Evolutionary conservation across 2,797 vertebrate species (phyloP).

Genomic region (Acanthopagrus latus): DNA sequence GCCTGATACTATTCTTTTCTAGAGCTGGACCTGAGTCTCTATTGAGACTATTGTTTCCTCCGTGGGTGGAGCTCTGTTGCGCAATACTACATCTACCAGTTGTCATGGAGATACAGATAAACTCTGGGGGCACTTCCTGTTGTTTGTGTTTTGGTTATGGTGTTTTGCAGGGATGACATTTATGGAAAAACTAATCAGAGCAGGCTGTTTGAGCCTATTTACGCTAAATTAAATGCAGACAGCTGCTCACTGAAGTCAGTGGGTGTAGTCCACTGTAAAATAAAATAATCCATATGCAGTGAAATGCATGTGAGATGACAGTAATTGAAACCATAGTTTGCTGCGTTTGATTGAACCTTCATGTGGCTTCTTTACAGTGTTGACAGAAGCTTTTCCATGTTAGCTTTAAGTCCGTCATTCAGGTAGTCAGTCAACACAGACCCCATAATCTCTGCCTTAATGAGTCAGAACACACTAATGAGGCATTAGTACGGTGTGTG

Average conservation of each 20-base stretch:
- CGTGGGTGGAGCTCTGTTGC: constrained; percentile 56
- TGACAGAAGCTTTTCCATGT: constrained; percentile 10
- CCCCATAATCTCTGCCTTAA: constrained; percentile 63
- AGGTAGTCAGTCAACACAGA: constrained; percentile 50
- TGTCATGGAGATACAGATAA: constrained; percentile 52
- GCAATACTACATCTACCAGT: constrained; percentile 30
- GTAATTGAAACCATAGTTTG: not conserved
- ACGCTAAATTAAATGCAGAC: constrained; percentile 25
- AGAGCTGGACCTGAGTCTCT: constrained; percentile 43
- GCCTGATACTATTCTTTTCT: constrained; percentile 52
- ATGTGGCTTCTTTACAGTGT: constrained; percentile 16
- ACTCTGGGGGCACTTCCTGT: constrained; percentile 61
- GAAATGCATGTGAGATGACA: constrained; percentile 4
- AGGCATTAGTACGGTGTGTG: constrained; percentile 67
- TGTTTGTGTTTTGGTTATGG: constrained; percentile 57
- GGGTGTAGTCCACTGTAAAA: not conserved
- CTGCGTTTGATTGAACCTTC: constrained; percentile 18
- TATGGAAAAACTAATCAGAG: constrained; percentile 44
- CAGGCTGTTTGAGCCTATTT: constrained; percentile 3
- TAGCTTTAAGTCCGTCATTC: constrained; percentile 36
- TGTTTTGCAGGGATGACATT: constrained; percentile 41
- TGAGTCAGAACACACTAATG: constrained; percentile 66
- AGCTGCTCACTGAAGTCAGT: constrained; percentile 1
- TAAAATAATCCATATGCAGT: not conserved
- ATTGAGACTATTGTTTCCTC: constrained; percentile 65